These are phyloP conservation scores for Dendrolimus kikuchii DNA, from an alignment of 1,140 invertebrate species.

Conservation along the genomic window DNA sequence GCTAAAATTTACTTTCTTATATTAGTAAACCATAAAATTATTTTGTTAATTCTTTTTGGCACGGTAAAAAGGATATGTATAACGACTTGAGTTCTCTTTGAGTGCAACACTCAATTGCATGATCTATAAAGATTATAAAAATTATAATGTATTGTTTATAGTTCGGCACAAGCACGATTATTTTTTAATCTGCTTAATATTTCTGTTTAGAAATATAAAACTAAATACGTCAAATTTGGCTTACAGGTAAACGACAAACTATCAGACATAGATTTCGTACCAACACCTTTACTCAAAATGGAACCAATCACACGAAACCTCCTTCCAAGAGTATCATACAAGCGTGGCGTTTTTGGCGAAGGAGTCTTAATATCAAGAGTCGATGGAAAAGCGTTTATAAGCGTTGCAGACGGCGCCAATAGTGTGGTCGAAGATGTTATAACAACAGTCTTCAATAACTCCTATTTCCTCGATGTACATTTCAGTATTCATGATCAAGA, in stretches of 20 bases:
- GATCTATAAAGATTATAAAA: too few relatives aligned
- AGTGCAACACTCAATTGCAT: too few relatives aligned
- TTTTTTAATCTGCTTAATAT: too few relatives aligned
- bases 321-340: conserved; percentile 85
- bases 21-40: too few relatives aligned
- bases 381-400: conserved; percentile 85
- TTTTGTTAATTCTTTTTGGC: too few relatives aligned
- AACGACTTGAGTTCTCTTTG: too few relatives aligned
- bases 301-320: conserved; percentile 87
- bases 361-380: conserved; percentile 90
- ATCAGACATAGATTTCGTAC: conserved; percentile 86
- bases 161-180: too few relatives aligned
- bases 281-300: conserved; percentile 85
- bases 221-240: background rate
- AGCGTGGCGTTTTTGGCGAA: conserved; percentile 89
- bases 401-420: conserved; percentile 88
- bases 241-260: conserved; percentile 84
- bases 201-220: background rate
- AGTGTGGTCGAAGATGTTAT: conserved; percentile 93
- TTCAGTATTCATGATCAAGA: conserved; percentile 94
- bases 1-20: too few relatives aligned
- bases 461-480: conserved; percentile 91
- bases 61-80: too few relatives aligned
- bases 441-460: conserved; percentile 94
- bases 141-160: too few relatives aligned